Base-by-base conservation (phyloP, 1,140 invertebrate genomes). In the Contarinia nasturtii region DNA sequence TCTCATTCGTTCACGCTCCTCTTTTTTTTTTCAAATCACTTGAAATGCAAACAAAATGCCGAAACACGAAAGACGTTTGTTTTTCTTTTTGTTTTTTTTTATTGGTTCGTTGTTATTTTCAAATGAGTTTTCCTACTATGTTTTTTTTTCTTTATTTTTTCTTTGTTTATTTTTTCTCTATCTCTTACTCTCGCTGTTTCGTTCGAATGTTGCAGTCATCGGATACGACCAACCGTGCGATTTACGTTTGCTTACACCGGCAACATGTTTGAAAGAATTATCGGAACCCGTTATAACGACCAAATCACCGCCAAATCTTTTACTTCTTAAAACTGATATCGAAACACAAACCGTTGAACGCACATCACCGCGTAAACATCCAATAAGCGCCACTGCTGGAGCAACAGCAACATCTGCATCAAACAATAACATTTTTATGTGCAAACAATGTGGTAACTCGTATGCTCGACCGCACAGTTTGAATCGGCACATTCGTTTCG, bases 401-500 rank as follows among this genome's bases (percentile, higher is more conserved):
- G 59, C 11, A 57, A 59, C 27, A 60, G 61, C 48, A 67, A 60
- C 20, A 22, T 22, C 20, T 5, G 27, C 27, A 27, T 27, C 27
- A 27, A 27, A 27, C 10, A 27, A 27, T 27, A 27, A 27, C 27
- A 27, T 27, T 27, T 27, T 27, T 27, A 27, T 27, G 27, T 73
- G 71, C 51, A 63, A 65, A 20, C 65, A 67, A 44, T 76, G 74
- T 51, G 72, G 72, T 11, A 73, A 75, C 44, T 62, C 63, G 5
- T 77, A 77, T 54, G 65, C 66, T 1, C 64, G 71, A n/a, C 65
- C 65, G 10, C 71, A 76, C 42, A 77, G 74, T 47, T 55, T 80
- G 3, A 75, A 72, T 48, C 64, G 76, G 7, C 78, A 80, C 50
- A 69, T 77, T 38, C 70, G 67, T 48, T 77, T 77, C 53, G 76